A percentile compares a stretch with the other conserved stretches of the same genome.
Evolutionary conservation across 2,797 vertebrate genomes (phyloP).

Genomic region (Sebastes steindachneri): DNA sequence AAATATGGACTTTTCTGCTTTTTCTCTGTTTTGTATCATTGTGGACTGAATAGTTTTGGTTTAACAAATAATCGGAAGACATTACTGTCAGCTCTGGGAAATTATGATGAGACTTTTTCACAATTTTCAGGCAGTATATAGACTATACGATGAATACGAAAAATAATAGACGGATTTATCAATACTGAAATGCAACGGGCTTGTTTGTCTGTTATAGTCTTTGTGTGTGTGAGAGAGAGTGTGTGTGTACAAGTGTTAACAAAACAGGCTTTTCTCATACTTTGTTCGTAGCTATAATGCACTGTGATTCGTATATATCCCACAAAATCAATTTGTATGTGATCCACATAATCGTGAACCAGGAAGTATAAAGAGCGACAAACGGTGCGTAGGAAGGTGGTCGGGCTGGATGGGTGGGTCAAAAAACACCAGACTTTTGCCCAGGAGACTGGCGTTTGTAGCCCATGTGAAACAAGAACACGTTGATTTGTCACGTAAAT

Average conservation of each 20-base stretch:
- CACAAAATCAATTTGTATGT: too few relatives aligned
- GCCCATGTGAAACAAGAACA: too few relatives aligned
- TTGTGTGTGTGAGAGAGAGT: not conserved
- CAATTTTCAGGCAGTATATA: not conserved
- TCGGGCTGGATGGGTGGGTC: too few relatives aligned
- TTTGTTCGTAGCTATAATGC: too few relatives aligned
- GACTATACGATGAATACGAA: not conserved
- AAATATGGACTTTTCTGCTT: not conserved
- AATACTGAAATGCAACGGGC: not conserved
- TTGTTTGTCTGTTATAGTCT: not conserved
- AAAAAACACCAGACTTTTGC: too few relatives aligned
- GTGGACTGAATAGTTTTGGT: not conserved
- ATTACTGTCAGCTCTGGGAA: rapidly evolving
- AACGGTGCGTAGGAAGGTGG: rapidly evolving
- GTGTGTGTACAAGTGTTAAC: not conserved
- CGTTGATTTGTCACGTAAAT: too few relatives aligned
- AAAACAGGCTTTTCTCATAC: too few relatives aligned
- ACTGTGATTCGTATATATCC: too few relatives aligned
- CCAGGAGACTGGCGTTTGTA: too few relatives aligned
- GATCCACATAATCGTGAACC: too few relatives aligned
- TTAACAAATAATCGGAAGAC: not conserved
- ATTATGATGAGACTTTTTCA: not conserved
- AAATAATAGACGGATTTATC: too few relatives aligned
- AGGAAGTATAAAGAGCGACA: too few relatives aligned
- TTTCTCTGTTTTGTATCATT: not conserved